These are phyloP conservation scores for Orchestia grillus DNA, from an alignment of 1,140 invertebrate species.

Conservation along the genomic window DNA sequence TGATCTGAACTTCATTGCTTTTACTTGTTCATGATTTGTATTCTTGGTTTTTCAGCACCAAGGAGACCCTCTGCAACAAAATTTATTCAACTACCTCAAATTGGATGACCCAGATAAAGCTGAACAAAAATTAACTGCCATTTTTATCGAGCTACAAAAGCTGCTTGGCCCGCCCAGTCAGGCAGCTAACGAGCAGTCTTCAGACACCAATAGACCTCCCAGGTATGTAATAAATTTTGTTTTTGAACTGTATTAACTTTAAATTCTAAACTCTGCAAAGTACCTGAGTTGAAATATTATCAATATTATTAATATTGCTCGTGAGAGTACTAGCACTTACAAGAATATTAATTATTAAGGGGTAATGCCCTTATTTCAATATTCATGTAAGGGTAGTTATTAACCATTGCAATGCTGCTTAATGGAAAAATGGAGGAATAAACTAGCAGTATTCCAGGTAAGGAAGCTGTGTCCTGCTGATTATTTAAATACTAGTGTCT, in stretches of 20 bases:
- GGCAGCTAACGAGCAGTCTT: not conserved
- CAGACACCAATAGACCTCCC: conserved; percentile 13
- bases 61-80: conserved; percentile 49
- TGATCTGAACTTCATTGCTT: not conserved
- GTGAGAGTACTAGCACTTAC: too few relatives aligned
- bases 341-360: too few relatives aligned
- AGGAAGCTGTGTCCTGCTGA: too few relatives aligned
- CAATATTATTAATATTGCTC: too few relatives aligned
- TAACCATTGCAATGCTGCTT: too few relatives aligned
- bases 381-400: too few relatives aligned
- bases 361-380: too few relatives aligned
- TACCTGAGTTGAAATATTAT: too few relatives aligned
- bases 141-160: not conserved
- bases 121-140: not conserved
- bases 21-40: not conserved
- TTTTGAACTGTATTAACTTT: not conserved
- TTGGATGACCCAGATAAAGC: conserved; percentile 26
- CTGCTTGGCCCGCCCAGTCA: not conserved
- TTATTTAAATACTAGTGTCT: too few relatives aligned
- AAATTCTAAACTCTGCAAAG: too few relatives aligned
- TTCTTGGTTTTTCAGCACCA: conserved; percentile 52
- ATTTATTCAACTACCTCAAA: conserved; percentile 36
- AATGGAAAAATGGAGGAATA: too few relatives aligned
- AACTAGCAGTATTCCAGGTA: too few relatives aligned
- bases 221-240: not conserved